Evolutionary conservation across 2,797 vertebrate species (phyloP), one percentile per base, ranked within the genome.

Genomic region (Sebastolobus alascanus): DNA sequence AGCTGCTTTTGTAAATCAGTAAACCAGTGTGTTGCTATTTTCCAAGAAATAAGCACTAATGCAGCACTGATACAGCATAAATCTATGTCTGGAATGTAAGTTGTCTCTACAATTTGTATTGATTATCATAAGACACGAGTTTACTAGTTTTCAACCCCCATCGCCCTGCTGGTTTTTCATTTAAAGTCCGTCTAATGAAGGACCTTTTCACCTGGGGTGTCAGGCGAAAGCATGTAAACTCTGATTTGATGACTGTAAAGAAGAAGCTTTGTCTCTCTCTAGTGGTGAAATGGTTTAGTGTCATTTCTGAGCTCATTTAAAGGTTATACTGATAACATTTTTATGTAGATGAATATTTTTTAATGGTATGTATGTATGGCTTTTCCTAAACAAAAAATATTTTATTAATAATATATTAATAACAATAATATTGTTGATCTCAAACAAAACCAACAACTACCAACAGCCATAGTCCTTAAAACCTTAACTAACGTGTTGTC

Each of bases 181-280:
- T 9, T 61, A 54, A 14, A 68, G 64, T 7, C 3, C 29, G 22
- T 33, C 22, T 64, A 40, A 33, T 37, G 18, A 61, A 50, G 5
- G 13, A 56, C 4, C 20, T 13, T 20, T 8, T 46, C 56, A 63
- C 59, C 65, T 78, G 16, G 9, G 27, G 35, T 20, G 11, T 52
- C 40, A 61, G 61, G 50, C 79, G 38, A 71, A 73, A 69, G 22
- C 54, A 12, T 25, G 5, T 61, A 14, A 4, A 6, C 7, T 68
- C 3, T 29, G 35, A 56, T 68, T 50, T 27, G 4, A 27, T 5
- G 5, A 11, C 22, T 40, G 2, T 2, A 29, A 65, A 3, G 12
- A 61, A 35, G 25, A 63, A 10, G 27, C 20, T 2, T 18, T 79
- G 86, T 73, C 84, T 73, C 88, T 85, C 76, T 80, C 89, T 82